These are phyloP conservation scores for Drosophila aff. DNA, from an alignment of 1,140 invertebrate genomes.

Conservation along the genomic window DNA sequence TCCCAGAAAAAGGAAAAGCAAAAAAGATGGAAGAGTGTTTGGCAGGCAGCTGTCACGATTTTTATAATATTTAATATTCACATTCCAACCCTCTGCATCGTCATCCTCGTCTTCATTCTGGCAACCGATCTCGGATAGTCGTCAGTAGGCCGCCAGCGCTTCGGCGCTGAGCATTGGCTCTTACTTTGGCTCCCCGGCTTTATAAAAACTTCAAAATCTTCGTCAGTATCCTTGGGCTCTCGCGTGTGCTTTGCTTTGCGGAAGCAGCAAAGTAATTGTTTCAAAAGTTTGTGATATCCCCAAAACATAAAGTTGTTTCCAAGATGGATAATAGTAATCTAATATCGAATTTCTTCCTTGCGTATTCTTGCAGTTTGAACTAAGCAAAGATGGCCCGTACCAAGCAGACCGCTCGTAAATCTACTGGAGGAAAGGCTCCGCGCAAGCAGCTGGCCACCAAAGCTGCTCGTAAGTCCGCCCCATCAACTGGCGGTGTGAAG, in stretches of 20 bases:
- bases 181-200: conserved; percentile 10
- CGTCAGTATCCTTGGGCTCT: background rate
- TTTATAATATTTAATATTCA: conserved; percentile 36
- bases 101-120: conserved; percentile 37
- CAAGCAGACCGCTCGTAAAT: conserved; percentile 95
- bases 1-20: conserved; percentile 39
- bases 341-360: background rate
- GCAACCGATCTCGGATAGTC: conserved; percentile 1
- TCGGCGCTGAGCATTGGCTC: conserved; percentile 57
- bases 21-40: conserved; percentile 36
- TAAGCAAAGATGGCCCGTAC: conserved; percentile 89
- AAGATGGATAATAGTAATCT: background rate
- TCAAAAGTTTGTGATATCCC: background rate
- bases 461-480: conserved; percentile 91
- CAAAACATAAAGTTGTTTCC: no score
- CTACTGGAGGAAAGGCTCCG: conserved; percentile 94
- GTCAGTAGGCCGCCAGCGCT: conserved; percentile 65
- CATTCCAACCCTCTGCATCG: conserved; percentile 49
- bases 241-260: background rate
- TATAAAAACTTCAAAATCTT: background rate
- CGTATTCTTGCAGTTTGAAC: conserved; percentile 3
- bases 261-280: background rate
- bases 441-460: conserved; percentile 95
- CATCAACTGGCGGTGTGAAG: conserved; percentile 91
- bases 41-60: conserved; percentile 35